phyloP scores from a whole-genome alignment of 1,140 invertebrate species.

The Drosophila arawakana region DNA sequence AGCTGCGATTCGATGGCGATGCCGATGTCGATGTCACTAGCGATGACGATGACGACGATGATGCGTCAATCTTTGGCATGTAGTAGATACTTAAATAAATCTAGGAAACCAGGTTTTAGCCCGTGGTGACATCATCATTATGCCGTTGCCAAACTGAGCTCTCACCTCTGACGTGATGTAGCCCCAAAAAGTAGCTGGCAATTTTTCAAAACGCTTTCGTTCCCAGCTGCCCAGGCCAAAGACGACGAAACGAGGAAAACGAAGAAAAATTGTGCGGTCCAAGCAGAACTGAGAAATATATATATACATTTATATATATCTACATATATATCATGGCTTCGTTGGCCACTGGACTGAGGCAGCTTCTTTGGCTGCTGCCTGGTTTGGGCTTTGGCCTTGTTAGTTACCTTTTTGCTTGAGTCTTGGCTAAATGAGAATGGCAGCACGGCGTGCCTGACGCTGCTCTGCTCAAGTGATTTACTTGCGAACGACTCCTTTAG shows the following conservation, averaged over 20 bases:
- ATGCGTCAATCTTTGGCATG: conserved; percentile 14
- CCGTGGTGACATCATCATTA: conserved; percentile 75
- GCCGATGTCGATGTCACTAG: background rate
- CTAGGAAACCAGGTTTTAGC: conserved; percentile 11
- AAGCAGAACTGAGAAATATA: conserved; percentile 54
- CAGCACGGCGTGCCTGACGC: conserved; percentile 54
- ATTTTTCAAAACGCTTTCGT: conserved; percentile 67
- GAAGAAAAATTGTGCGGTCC: conserved; percentile 80
- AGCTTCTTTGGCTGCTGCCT: background rate
- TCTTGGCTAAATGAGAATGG: conserved; percentile 79
- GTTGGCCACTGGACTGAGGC: conserved; percentile 25
- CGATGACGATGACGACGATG: conserved; percentile 12
- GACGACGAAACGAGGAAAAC: conserved; percentile 16
- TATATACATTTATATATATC: conserved; percentile 11
- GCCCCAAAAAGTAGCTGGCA: conserved; percentile 68
- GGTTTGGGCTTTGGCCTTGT: conserved; percentile 55
- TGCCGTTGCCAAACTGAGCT: conserved; percentile 22
- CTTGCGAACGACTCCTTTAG: conserved; percentile 75
- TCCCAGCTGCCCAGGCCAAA: conserved; percentile 46
- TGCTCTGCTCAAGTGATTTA: conserved; percentile 73
- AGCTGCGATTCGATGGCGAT: conserved; percentile 1
- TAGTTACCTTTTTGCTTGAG: conserved; percentile 77
- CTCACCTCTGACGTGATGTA: conserved; percentile 62
- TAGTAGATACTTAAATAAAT: conserved; percentile 63
- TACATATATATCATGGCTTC: conserved; percentile 35